These are phyloP conservation scores for Callospermophilus lateralis DNA, from an alignment of 2,113 vertebrate genomes.

Conservation along the genomic window DNA sequence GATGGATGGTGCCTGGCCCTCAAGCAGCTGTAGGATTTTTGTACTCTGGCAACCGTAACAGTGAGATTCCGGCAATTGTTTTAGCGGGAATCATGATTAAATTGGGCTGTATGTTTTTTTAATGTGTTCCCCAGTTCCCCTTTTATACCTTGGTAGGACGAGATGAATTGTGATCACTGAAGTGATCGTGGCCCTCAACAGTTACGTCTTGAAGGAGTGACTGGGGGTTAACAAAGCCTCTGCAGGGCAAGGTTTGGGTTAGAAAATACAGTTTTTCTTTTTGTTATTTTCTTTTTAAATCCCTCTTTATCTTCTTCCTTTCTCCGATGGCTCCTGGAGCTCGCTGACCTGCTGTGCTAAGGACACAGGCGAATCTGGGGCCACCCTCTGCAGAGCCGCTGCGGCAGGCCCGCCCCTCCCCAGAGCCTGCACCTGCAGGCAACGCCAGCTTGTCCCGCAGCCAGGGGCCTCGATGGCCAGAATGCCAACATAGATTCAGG, in stretches of 20 bases:
- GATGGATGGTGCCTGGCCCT: rapidly evolving
- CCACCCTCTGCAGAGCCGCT: not conserved
- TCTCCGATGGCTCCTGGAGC: constrained; percentile 68
- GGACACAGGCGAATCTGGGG: not conserved
- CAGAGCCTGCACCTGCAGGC: not conserved
- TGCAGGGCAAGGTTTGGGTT: constrained; percentile 68
- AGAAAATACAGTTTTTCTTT: constrained; percentile 78
- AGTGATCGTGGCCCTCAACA: constrained; percentile 71
- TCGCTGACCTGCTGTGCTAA: not conserved
- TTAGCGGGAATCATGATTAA: constrained; percentile 81
- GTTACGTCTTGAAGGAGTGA: constrained; percentile 77
- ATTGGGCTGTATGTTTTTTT: constrained; percentile 77
- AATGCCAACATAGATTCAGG: no score
- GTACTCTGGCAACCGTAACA: constrained; percentile 55
- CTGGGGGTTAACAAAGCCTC: constrained; percentile 70
- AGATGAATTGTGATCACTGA: constrained; percentile 78
- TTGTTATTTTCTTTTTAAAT: constrained; percentile 72
- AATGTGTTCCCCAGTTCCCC: constrained; percentile 79
- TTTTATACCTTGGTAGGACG: constrained; percentile 80
- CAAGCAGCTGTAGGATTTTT: constrained; percentile 34
- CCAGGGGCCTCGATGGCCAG: rapidly evolving
- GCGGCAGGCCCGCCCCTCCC: not conserved
- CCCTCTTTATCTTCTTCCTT: constrained; percentile 74
- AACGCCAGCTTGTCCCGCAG: rapidly evolving
- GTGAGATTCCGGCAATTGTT: constrained; percentile 74